These are phyloP conservation scores for Dermatophagoides farinae DNA, from an alignment of 1,140 invertebrate species.

Conservation along the genomic window DNA sequence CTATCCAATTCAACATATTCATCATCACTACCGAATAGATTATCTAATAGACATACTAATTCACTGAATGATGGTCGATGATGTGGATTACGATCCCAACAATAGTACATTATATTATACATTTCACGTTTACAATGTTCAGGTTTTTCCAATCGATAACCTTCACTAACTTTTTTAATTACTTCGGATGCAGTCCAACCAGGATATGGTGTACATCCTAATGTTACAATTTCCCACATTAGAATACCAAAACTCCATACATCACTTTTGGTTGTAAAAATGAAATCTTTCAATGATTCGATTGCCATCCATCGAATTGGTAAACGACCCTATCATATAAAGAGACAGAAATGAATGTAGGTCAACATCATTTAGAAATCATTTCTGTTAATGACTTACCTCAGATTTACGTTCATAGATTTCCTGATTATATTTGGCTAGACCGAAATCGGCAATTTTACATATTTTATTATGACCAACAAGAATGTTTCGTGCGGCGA, in stretches of 20 bases:
- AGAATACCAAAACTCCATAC: constrained; percentile 73
- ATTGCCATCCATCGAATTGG: constrained; percentile 75
- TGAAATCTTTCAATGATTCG: constrained; percentile 39
- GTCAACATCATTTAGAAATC: not conserved
- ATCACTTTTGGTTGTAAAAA: constrained; percentile 61
- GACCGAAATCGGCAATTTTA: constrained; percentile 85
- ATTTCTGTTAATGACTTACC: constrained; percentile 24
- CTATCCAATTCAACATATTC: constrained; percentile 78
- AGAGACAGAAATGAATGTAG: not conserved
- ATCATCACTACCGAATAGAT: constrained; percentile 59
- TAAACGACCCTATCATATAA: constrained; percentile 21
- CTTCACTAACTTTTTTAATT: constrained; percentile 62
- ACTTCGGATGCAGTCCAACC: constrained; percentile 50
- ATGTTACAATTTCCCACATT: constrained; percentile 84
- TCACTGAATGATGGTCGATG: constrained; percentile 66
- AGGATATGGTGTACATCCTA: constrained; percentile 75
- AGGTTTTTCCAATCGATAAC: constrained; percentile 83
- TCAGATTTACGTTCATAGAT: constrained; percentile 80
- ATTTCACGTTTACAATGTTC: constrained; percentile 74
- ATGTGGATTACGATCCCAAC: constrained; percentile 72
- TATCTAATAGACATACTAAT: constrained; percentile 62
- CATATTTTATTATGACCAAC: constrained; percentile 66
- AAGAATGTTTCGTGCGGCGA: constrained; percentile 72
- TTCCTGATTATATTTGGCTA: constrained; percentile 55
- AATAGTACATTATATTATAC: constrained; percentile 70